phyloP scores from a whole-genome alignment of 1,140 invertebrate genomes.

The Caligus rogercresseyi region DNA sequence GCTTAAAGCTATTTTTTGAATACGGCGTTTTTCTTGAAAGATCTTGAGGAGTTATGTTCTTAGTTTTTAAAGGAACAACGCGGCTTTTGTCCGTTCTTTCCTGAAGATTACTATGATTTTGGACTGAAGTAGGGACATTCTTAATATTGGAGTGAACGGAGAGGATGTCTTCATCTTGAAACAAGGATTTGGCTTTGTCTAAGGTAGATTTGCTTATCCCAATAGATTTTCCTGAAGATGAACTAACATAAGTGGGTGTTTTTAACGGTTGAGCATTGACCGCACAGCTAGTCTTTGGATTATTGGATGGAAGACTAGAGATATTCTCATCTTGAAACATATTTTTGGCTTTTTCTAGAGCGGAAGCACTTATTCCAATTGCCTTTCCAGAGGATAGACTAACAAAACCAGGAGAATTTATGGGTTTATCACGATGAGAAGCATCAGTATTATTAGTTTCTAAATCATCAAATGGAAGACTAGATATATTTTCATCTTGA shows the following conservation, averaged over 20 bases:
- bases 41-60: neutral
- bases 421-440: too few species aligned
- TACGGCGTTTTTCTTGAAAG: neutral
- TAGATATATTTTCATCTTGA: neutral
- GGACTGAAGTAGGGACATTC: neutral
- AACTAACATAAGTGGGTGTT: neutral
- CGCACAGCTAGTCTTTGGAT: neutral
- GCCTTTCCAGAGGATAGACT: neutral
- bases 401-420: too few species aligned
- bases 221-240: neutral
- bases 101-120: neutral
- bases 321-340: neutral
- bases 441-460: too few species aligned
- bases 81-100: neutral
- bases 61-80: neutral
- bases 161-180: neutral
- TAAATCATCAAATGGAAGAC: too few species aligned
- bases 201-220: neutral
- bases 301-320: neutral
- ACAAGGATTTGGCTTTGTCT: neutral
- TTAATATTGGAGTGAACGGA: neutral
- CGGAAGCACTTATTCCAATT: neutral
- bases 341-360: neutral
- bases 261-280: neutral
- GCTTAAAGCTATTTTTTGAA: neutral